Evolutionary conservation across 2,113 vertebrate species (phyloP).

Genomic region (Bubo bubo): DNA sequence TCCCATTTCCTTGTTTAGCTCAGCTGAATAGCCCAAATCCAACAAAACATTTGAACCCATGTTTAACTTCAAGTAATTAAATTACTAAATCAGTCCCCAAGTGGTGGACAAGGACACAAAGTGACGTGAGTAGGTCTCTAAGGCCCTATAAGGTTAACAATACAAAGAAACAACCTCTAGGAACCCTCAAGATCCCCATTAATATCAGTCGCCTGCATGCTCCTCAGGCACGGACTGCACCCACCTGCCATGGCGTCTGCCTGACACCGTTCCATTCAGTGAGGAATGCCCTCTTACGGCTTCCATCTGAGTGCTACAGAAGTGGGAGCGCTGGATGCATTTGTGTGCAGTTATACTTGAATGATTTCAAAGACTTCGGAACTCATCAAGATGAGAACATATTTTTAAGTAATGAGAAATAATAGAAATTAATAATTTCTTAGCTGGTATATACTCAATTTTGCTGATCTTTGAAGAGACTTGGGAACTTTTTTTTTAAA

Average conservation of each 20-base stretch:
- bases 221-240: background rate
- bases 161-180: background rate
- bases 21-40: background rate
- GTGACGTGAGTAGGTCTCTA: background rate
- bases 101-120: background rate
- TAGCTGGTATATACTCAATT: background rate
- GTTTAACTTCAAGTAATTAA: background rate
- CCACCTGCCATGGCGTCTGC: background rate
- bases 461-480: background rate
- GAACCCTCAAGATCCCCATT: background rate
- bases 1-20: background rate
- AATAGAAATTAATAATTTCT: background rate
- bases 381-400: accelerated
- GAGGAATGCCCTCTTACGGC: background rate
- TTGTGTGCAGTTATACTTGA: background rate
- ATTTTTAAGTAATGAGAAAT: background rate
- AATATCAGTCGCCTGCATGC: background rate
- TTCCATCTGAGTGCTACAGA: background rate
- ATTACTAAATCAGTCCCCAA: background rate
- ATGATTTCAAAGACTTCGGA: background rate
- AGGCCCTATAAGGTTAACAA: background rate
- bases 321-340: background rate
- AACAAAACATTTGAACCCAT: background rate
- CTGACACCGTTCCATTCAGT: background rate
- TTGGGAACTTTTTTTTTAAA: background rate